Evolutionary conservation across 1,140 invertebrate genomes (phyloP).

Genomic region (Stratiolaelaps scimitus): DNA sequence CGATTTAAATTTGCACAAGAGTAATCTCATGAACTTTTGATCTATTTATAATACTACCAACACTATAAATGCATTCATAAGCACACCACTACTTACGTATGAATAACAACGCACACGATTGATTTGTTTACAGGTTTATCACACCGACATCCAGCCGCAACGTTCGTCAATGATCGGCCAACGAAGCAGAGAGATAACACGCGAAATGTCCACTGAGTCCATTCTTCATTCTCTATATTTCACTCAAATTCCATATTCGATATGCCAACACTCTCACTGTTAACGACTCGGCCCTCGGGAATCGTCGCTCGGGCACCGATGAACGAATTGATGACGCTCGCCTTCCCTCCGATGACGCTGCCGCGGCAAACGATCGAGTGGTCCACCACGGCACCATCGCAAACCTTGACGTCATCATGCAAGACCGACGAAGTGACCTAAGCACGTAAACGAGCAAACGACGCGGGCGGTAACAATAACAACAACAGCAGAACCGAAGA

Average conservation of each 20-base stretch:
- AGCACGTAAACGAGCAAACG: no score
- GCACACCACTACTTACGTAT: no score
- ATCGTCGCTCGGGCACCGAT: background rate
- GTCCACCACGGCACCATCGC: background rate
- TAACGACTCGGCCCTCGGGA: background rate
- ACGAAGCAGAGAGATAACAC: no score
- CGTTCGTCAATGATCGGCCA: no score
- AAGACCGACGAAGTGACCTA: background rate
- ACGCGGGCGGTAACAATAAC: background rate
- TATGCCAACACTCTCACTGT: constrained; percentile 13
- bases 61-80: no score
- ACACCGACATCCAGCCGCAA: no score
- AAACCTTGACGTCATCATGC: constrained; percentile 6
- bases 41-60: no score
- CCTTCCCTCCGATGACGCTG: background rate
- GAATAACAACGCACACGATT: no score
- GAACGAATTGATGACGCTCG: constrained; percentile 18
- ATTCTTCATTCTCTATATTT: background rate
- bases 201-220: no score
- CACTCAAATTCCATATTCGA: constrained; percentile 25
- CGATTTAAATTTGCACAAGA: no score
- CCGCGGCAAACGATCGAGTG: constrained; percentile 7
- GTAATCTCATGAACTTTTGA: no score
- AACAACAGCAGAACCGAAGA: background rate
- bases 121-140: no score